These are phyloP conservation scores for Chloebia gouldiae DNA, from an alignment of 2,113 vertebrate species.

Conservation along the genomic window DNA sequence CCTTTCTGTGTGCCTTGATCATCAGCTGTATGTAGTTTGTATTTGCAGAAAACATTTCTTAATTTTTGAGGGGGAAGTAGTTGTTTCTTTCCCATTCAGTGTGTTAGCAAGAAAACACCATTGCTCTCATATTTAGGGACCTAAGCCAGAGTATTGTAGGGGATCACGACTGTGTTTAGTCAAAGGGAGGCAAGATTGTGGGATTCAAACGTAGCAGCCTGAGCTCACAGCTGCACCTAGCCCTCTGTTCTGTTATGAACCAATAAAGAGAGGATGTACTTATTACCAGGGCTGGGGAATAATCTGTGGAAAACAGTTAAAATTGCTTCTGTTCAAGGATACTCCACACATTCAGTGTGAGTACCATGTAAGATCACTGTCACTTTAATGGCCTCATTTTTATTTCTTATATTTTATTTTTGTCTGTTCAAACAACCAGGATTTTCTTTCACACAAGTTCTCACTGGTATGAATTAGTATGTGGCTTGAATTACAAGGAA, in stretches of 20 bases:
- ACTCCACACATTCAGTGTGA: background rate
- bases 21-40: background rate
- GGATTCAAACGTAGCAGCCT: background rate
- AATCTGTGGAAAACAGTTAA: background rate
- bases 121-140: background rate
- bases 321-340: background rate
- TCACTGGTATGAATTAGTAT: background rate
- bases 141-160: background rate
- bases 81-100: background rate
- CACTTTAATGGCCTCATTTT: background rate
- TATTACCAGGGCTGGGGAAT: background rate
- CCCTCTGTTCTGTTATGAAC: background rate
- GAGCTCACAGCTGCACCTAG: background rate
- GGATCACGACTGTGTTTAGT: background rate
- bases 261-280: background rate
- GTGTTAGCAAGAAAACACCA: background rate
- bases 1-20: background rate
- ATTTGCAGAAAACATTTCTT: background rate
- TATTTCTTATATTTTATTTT: background rate
- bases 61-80: background rate
- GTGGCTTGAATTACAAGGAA: background rate
- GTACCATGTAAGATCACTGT: background rate
- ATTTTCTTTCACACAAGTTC: background rate
- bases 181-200: background rate
- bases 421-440: background rate